Percentiles rank a stretch among this genome's conserved stretches.
phyloP scores from a whole-genome alignment of 1,140 invertebrate species.

The Radopholus similis region DNA sequence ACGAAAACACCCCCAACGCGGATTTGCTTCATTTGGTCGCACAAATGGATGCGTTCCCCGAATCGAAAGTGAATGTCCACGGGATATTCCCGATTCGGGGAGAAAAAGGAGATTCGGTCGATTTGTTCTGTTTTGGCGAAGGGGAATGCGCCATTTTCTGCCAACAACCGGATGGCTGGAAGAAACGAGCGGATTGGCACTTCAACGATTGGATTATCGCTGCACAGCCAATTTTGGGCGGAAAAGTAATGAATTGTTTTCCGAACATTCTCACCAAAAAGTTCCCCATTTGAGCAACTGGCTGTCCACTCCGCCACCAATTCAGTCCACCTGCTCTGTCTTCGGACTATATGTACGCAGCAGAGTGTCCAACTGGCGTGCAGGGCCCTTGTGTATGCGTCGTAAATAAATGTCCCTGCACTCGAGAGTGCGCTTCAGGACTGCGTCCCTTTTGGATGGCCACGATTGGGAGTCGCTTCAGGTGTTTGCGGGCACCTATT shows the following conservation, averaged over 20 bases:
- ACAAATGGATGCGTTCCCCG: background rate
- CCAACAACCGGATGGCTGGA: background rate
- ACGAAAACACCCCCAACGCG: background rate
- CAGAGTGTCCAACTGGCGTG: background rate
- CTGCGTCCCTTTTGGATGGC: constrained; percentile 3
- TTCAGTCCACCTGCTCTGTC: no score
- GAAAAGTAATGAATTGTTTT: background rate
- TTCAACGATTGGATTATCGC: constrained; percentile 3
- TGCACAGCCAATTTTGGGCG: background rate
- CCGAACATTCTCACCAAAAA: background rate
- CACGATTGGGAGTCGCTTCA: background rate
- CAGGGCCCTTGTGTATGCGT: background rate
- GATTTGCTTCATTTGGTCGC: background rate
- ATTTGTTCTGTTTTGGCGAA: constrained; percentile 7
- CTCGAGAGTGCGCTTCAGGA: background rate
- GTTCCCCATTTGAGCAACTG: background rate
- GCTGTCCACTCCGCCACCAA: no score
- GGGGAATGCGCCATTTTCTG: constrained; percentile 4
- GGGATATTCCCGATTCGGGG: background rate
- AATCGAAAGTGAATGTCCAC: background rate
- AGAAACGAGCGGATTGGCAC: background rate
- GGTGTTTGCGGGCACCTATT: constrained; percentile 6
- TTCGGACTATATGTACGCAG: background rate
- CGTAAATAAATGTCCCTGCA: background rate
- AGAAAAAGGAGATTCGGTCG: background rate